Percentiles rank a stretch among this genome's conserved stretches.
These are phyloP conservation scores for Ovibos moschatus DNA, from an alignment of 2,113 vertebrate species.

Conservation along the genomic window DNA sequence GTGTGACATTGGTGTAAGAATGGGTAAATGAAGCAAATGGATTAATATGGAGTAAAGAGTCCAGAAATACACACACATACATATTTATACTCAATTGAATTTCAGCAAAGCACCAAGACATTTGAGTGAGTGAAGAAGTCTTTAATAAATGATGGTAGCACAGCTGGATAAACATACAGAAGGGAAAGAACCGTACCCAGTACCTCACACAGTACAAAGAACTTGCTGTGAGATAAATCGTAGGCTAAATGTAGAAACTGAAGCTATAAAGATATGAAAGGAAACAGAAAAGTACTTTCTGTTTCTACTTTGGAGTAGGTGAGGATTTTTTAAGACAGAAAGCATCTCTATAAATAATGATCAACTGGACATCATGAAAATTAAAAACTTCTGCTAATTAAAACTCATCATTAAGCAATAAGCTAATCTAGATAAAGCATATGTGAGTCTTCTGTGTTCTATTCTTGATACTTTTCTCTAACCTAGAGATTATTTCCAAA, in stretches of 20 bases:
- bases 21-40: neutral
- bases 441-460: neutral
- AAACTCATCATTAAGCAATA: neutral
- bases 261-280: neutral
- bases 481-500: constrained; percentile 9
- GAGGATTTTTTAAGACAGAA: neutral
- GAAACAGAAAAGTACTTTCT: neutral
- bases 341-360: neutral
- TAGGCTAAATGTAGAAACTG: neutral
- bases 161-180: neutral
- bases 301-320: neutral
- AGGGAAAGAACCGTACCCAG: neutral
- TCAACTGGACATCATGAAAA: neutral
- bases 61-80: neutral
- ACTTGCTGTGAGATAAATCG: neutral
- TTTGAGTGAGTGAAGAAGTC: neutral
- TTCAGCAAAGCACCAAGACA: neutral
- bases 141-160: neutral
- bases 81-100: neutral
- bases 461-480: neutral
- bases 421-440: neutral
- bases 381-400: neutral
- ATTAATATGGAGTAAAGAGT: neutral
- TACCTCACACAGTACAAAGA: neutral
- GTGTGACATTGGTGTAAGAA: neutral